Base-by-base conservation (phyloP, 2,797 vertebrate species). In the Cyprinodon diabolis region DNA sequence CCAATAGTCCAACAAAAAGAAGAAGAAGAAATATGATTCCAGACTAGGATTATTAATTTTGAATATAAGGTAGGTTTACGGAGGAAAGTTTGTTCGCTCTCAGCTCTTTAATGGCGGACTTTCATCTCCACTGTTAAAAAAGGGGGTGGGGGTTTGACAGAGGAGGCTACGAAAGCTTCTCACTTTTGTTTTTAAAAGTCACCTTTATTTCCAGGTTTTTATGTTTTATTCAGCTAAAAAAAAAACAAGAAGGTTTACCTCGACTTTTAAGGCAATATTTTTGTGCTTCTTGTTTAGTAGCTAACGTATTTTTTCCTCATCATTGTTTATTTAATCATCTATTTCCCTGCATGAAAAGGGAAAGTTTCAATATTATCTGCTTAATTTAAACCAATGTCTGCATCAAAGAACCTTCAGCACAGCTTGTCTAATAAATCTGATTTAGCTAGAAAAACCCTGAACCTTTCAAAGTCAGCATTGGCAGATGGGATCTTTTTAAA, bases 21-120 rank as follows among this genome's bases (percentile, higher is more conserved):
- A 57, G 56, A 74, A 30, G 54, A 25, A 0, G 0, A 5, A 68
- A 68, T 48, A 81, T 84, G 80, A 1, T 2, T 0, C 0, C 1
- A 30, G 3, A 9, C 4, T 85, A 70, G 85, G 0, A 0, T 0
- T 1, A 1, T 6, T 6, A 58, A 3, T 30, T 0, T 8, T 7
- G 54, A 13, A 52, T 25, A 57, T 67, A 47, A 87, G 71, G 79
- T 84, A 77, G 0, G 80, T 76, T 13, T 1, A 8, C 1, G 4
- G 23, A 54, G 0, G 3, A 62, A 76, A 10, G 0, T 23, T 14
- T 35, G 3, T 0, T 57, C 3, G 0, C 0, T 35, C 70, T 40
- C 2, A 19, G 0, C 35, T 6, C 49, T 52, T 58, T 13, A 7
- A 23, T 7, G 25, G 9, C 19, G 37, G 43, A 11, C 19, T 60